Conservation (phyloP, 2,888 invertebrate genomes). For the Creontiades dilutus region DNA sequence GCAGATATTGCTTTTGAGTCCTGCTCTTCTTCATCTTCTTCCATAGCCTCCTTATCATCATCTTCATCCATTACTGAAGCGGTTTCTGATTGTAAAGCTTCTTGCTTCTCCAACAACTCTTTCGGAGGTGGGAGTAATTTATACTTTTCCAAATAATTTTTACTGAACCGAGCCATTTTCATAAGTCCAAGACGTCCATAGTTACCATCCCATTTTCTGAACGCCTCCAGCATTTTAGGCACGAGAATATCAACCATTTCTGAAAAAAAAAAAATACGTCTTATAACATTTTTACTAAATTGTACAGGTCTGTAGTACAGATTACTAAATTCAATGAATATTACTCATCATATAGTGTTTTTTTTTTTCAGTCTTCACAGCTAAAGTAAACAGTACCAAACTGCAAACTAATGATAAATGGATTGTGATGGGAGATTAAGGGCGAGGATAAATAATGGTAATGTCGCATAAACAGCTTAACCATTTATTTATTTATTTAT, state of each 20-base stretch:
- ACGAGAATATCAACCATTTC: slow-evolving; percentile 88
- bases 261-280: slow-evolving; percentile 75
- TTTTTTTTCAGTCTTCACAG: too few species aligned
- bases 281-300: too few species aligned
- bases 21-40: background rate
- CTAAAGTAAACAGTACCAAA: too few species aligned
- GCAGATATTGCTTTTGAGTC: background rate
- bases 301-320: too few species aligned
- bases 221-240: slow-evolving; percentile 81
- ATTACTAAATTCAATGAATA: too few species aligned
- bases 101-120: slow-evolving; percentile 40
- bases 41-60: slow-evolving; percentile 8
- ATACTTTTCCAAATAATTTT: slow-evolving; percentile 77
- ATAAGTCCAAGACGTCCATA: slow-evolving; percentile 84
- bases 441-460: too few species aligned
- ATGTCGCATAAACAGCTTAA: too few species aligned
- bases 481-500: too few species aligned
- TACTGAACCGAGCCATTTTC: slow-evolving; percentile 82
- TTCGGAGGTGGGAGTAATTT: slow-evolving; percentile 40
- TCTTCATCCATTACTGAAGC: slow-evolving; percentile 23
- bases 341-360: too few species aligned
- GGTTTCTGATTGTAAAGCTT: background rate
- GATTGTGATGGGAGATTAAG: too few species aligned
- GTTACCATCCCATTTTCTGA: slow-evolving; percentile 85
- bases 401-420: too few species aligned